These are phyloP conservation scores for Amia ocellicauda DNA, from an alignment of 2,113 vertebrate species.

Conservation along the genomic window DNA sequence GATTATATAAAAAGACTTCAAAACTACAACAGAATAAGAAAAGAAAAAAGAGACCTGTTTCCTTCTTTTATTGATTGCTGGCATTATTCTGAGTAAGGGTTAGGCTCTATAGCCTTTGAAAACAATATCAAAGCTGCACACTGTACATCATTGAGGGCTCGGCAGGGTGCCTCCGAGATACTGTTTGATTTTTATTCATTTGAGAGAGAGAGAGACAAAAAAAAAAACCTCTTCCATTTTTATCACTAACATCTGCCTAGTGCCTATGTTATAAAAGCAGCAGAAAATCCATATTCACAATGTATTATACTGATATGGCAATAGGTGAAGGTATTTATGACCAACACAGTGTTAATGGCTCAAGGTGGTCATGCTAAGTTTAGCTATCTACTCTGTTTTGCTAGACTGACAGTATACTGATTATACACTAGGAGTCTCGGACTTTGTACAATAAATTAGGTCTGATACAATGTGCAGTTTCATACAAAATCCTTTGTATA, in stretches of 20 bases:
- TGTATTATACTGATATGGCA: too few relatives aligned
- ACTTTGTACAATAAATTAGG: too few relatives aligned
- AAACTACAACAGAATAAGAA: too few relatives aligned
- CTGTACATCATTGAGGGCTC: neutral
- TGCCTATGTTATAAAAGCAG: neutral
- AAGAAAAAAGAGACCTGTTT: neutral
- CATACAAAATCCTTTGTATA: too few relatives aligned
- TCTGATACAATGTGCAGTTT: too few relatives aligned
- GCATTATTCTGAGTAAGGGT: neutral
- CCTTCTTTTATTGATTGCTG: neutral
- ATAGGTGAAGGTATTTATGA: too few relatives aligned
- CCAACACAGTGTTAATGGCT: too few relatives aligned
- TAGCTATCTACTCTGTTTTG: too few relatives aligned
- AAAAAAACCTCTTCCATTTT: neutral
- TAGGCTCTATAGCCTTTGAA: neutral
- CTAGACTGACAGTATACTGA: too few relatives aligned
- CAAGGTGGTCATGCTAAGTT: too few relatives aligned
- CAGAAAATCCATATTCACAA: neutral
- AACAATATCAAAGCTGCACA: conserved; percentile 1
- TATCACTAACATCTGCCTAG: neutral
- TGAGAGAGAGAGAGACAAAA: neutral
- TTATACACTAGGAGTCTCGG: too few relatives aligned
- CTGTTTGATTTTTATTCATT: neutral
- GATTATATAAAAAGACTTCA: too few relatives aligned
- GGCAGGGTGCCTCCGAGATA: neutral